Evolutionary conservation across 2,797 vertebrate genomes (phyloP), one percentile per base, ranked within the genome.

Genomic region (Staurois parvus): DNA sequence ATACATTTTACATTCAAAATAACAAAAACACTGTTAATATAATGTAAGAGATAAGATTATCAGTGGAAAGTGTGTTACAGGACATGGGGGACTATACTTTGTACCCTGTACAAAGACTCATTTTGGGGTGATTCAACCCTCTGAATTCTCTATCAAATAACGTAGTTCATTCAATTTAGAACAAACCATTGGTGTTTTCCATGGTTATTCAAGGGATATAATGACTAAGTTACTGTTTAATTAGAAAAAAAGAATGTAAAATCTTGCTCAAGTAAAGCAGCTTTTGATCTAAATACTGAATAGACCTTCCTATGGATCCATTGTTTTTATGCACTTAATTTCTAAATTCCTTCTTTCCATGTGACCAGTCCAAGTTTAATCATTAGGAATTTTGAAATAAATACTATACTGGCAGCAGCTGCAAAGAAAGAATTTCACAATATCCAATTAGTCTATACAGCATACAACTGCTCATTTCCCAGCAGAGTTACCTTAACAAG

Each of bases 381-480:
- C 24, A 79, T 79, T 67, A 48, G 48, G 30, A 69, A 75, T 42
- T 52, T 13, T 74, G 70, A 85, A 79, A 83, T 74, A 84, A 84
- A 79, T 73, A 79, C 69, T 11, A 67, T 48, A 17, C 83, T 85
- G 76, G 69, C 83, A 80, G 37, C 9, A 74, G 42, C 68, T 52
- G 80, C 77, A 80, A 75, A 80, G 84, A 13, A 37, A 85, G 70
- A 48, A 85, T 80, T 80, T 74, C 42, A 30, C 40, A 80, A 73
- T 29, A 56, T 80, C 77, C 74, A 73, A 74, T 74, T 85, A 85
- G 59, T 32, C 59, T 40, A 6, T 13, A 52, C 40, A 29, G 76
- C 77, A 75, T 30, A 69, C 24, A 40, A 52, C 42, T 72, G 48
- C 32, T 37, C 68, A 59, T 78, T 78, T 78, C 32, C 24, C 28